These are phyloP conservation scores for Nannospalax galili DNA, from an alignment of 2,113 vertebrate species.

Conservation along the genomic window DNA sequence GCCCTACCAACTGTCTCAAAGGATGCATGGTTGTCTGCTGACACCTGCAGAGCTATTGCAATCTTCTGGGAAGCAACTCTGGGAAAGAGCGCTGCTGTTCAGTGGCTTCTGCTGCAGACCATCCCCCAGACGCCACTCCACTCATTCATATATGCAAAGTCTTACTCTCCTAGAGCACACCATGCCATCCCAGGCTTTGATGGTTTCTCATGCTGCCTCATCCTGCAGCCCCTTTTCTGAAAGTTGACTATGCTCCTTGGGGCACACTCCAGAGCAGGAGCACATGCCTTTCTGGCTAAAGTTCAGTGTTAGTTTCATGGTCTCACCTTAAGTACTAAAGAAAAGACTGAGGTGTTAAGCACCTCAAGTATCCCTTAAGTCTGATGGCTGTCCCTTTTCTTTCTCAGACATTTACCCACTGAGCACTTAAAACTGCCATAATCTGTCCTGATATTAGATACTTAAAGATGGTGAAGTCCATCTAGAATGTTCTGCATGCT, in stretches of 20 bases:
- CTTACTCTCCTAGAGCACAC: rapidly evolving
- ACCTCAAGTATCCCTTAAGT: rapidly evolving
- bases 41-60: rapidly evolving
- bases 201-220: rapidly evolving
- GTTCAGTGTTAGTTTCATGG: rapidly evolving
- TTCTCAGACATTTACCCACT: background rate
- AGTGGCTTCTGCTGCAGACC: background rate
- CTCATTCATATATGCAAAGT: rapidly evolving
- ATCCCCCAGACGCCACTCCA: background rate
- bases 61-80: background rate
- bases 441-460: background rate
- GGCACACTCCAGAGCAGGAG: background rate
- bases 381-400: too few relatives aligned
- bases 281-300: rapidly evolving
- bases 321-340: background rate
- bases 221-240: background rate
- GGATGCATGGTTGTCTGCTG: too few relatives aligned
- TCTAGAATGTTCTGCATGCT: background rate
- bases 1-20: background rate
- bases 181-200: background rate
- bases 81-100: too few relatives aligned
- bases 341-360: rapidly evolving
- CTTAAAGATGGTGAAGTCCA: background rate
- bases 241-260: rapidly evolving
- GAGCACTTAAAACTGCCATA: rapidly evolving